Evolutionary conservation across 2,113 vertebrate species (phyloP), one percentile per base, ranked within the genome.

Genomic region (Anolis sagrei): DNA sequence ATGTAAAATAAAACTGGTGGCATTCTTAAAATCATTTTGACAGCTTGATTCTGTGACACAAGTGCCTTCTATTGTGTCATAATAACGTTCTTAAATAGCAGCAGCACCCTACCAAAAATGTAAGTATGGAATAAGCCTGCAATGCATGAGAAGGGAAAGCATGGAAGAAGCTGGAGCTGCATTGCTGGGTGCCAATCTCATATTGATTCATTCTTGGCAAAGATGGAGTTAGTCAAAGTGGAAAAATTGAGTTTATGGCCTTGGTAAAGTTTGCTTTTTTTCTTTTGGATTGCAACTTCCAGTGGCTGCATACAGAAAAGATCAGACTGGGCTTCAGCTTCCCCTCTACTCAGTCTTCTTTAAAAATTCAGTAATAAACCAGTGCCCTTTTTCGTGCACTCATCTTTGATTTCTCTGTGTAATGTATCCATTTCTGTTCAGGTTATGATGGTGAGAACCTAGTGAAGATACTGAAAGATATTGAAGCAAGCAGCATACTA

Each of bases 371-470:
- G 32, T 84, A 11, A 18, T 18, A 61, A 19, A 18, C 19, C 39
- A 8, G 1, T 4, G 1, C 39, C 21, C 7, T 32, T 44, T 25
- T 27, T 14, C n/a, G 13, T 75, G 11, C 70, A 21, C 8, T 27
- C 27, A 29, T 25, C 77, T 2, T 73, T 39, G 16, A 1, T 44
- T 32, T 11, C 10, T 7, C 36, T 82, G 25, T 64, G 14, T 49
- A 21, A 62, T 13, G 3, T 21, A 19, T 23, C 11, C 18, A 14
- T 21, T 3, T 32, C 5, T 18, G 4, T 64, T 9, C 89, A 99
- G 98, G 98, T 1, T 99, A 99, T 36, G 97, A 98, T 0, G 98
- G 98, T 1, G 96, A 96, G 91, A 97, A 97, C 84, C 90, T 98
- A 93, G 92, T 88, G n/a, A 96, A 96, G 62, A 96, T 98, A 73